Evolutionary conservation across 2,113 vertebrate genomes (phyloP).

Genomic region (Zonotrichia leucophrys): DNA sequence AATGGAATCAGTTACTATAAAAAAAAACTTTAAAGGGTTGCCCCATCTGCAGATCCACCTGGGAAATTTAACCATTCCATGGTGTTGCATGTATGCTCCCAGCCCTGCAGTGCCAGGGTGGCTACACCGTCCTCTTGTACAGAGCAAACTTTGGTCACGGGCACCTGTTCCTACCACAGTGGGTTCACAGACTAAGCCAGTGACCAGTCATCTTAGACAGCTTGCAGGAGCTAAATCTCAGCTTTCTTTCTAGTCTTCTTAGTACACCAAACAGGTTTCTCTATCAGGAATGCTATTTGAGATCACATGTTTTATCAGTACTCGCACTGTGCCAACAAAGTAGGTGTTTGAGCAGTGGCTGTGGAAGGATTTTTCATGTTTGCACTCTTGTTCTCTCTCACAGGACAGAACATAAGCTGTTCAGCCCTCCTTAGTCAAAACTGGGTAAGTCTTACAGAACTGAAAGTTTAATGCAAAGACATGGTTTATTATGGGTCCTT

Average conservation of each 20-base stretch:
- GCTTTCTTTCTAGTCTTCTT: background rate
- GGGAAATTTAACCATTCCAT: background rate
- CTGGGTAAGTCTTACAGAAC: background rate
- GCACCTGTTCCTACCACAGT: background rate
- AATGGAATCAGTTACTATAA: background rate
- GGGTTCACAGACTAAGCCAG: background rate
- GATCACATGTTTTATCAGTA: slow-evolving; percentile 26
- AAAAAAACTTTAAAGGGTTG: background rate
- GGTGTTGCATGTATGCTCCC: background rate
- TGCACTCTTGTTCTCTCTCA: background rate
- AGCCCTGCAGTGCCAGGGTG: background rate
- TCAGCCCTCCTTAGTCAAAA: background rate
- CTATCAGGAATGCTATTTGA: background rate
- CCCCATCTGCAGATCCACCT: background rate
- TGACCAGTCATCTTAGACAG: background rate
- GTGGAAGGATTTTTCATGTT: background rate
- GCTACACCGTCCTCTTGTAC: background rate
- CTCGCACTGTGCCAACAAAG: slow-evolving; percentile 11
- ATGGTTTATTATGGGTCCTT: background rate
- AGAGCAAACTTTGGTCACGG: background rate
- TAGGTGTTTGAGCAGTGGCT: slow-evolving; percentile 8
- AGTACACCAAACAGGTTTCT: background rate
- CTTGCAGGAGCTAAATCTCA: background rate
- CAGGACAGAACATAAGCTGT: background rate
- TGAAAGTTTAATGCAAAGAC: background rate